phyloP scores from a whole-genome alignment of 2,888 invertebrate species.

The Eulithis testata region DNA sequence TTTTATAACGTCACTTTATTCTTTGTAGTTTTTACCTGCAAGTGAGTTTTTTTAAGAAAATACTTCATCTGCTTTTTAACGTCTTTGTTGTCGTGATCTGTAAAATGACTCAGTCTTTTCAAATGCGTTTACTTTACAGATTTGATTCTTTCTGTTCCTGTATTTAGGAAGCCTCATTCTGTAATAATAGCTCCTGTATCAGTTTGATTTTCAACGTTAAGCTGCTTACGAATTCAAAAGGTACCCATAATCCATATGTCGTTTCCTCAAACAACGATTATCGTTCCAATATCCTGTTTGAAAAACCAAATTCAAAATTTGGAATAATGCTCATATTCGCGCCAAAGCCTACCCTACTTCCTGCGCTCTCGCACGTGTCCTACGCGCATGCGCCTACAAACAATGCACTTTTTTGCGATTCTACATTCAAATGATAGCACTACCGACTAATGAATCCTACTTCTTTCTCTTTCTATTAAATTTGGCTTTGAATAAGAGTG shows the following conservation, averaged over 20 bases:
- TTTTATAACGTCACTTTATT: no score
- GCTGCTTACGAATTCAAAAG: slow-evolving; percentile 39
- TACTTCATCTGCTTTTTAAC: no score
- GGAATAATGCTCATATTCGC: slow-evolving; percentile 74
- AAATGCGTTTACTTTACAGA: no score
- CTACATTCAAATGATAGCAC: slow-evolving; percentile 78
- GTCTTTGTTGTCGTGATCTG: no score
- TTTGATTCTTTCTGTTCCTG: neutral
- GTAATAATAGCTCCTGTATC: neutral
- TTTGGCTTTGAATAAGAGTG: slow-evolving; percentile 35
- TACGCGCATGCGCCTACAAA: slow-evolving; percentile 65
- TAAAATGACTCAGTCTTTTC: no score
- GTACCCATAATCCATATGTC: slow-evolving; percentile 72
- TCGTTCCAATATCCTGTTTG: slow-evolving; percentile 80
- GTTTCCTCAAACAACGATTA: slow-evolving; percentile 67
- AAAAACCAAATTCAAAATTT: slow-evolving; percentile 63
- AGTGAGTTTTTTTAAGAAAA: neutral
- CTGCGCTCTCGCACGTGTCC: slow-evolving; percentile 69
- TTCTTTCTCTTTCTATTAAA: slow-evolving; percentile 55
- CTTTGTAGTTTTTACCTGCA: no score
- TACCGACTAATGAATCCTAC: slow-evolving; percentile 77
- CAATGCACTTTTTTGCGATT: slow-evolving; percentile 79
- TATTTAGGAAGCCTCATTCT: neutral
- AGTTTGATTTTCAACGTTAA: slow-evolving; percentile 9
- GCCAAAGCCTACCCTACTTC: slow-evolving; percentile 79